Conservation (phyloP, 2,113 vertebrate genomes). For the Amphilophus citrinellus region DNA sequence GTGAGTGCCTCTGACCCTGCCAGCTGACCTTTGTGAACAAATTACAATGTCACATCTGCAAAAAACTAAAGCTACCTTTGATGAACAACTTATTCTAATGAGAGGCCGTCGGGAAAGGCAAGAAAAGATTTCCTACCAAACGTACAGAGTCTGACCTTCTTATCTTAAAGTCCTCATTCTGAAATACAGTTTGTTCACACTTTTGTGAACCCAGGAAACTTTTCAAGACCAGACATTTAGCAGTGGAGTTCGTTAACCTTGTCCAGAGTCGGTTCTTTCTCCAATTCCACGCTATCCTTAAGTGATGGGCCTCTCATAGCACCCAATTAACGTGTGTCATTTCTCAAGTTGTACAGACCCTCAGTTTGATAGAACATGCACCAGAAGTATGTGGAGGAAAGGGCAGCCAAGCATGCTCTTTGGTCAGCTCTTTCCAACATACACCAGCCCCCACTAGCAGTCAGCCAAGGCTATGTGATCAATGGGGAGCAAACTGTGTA, state of each 20-base stretch:
- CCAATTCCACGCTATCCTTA: conserved; percentile 44
- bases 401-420: conserved; percentile 68
- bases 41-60: conserved; percentile 36
- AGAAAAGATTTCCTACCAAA: not conserved
- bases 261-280: conserved; percentile 60
- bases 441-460: conserved; percentile 42
- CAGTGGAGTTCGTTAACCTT: conserved; percentile 78
- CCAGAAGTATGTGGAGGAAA: conserved; percentile 59
- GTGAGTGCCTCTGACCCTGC: conserved; percentile 35
- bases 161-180: not conserved
- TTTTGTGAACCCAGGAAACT: conserved; percentile 33
- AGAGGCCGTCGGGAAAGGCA: conserved; percentile 9
- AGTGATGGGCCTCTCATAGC: conserved; percentile 75
- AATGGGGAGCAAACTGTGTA: conserved; percentile 75
- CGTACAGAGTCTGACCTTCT: not conserved
- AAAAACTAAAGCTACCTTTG: conserved; percentile 10
- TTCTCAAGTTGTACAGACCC: conserved; percentile 53
- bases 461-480: conserved; percentile 71
- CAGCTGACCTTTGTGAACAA: conserved; percentile 42
- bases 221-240: conserved; percentile 48
- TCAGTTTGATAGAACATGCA: conserved; percentile 76
- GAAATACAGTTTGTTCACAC: conserved; percentile 12
- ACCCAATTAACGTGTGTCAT: conserved; percentile 81
- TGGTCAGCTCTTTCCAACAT: conserved; percentile 69
- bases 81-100: conserved; percentile 7